Conservation (phyloP, 2,888 invertebrate genomes). For the Phoenoteleia sp. region DNA sequence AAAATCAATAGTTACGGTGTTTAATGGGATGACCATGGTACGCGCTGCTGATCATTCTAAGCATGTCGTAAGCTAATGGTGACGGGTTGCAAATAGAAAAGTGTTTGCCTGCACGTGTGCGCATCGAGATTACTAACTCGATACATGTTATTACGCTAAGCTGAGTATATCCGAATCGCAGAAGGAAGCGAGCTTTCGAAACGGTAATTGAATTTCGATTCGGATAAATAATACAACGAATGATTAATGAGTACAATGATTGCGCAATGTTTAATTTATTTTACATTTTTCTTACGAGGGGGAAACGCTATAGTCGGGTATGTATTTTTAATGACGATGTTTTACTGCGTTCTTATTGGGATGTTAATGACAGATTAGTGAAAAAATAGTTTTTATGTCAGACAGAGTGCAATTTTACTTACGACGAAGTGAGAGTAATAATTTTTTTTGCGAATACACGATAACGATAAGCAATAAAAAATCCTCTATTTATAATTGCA, state of each 20-base stretch:
- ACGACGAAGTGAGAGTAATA: not conserved
- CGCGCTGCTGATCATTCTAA: constrained; percentile 57
- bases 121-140: constrained; percentile 42
- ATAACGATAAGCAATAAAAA: too few relatives aligned
- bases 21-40: constrained; percentile 65
- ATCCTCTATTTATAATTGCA: too few relatives aligned
- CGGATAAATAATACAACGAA: constrained; percentile 38
- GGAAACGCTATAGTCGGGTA: not conserved
- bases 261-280: constrained; percentile 30
- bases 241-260: constrained; percentile 43
- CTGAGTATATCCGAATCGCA: constrained; percentile 26
- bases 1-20: constrained; percentile 51
- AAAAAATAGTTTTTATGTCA: constrained; percentile 29
- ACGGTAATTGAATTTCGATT: constrained; percentile 39
- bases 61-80: constrained; percentile 50
- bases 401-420: not conserved
- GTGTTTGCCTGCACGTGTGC: constrained; percentile 41
- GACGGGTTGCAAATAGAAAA: constrained; percentile 45
- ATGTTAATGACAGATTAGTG: constrained; percentile 9
- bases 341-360: not conserved
- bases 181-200: not conserved
- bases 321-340: not conserved
- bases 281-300: not conserved
- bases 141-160: constrained; percentile 43
- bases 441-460: too few relatives aligned